phyloP scores from a whole-genome alignment of 2,888 invertebrate genomes.

The Dione vanillae region DNA sequence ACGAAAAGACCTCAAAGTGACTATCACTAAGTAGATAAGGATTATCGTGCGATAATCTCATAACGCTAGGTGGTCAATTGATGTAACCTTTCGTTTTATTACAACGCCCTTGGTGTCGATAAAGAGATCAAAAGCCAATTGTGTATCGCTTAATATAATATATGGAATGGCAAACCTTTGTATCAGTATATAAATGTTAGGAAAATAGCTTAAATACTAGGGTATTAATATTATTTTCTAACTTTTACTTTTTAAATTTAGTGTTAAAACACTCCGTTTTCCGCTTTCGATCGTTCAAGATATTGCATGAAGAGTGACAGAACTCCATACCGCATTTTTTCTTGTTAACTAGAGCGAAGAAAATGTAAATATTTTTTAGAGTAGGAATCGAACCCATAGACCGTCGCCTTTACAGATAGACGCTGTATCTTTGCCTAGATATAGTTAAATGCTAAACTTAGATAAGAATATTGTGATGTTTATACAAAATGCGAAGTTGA shows the following conservation, averaged over 20 bases:
- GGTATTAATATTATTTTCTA: too few relatives aligned
- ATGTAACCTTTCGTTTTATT: constrained; percentile 23
- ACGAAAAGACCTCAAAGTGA: neutral
- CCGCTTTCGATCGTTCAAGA: too few relatives aligned
- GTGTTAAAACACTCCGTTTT: neutral
- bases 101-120: constrained; percentile 19
- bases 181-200: neutral
- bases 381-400: too few relatives aligned
- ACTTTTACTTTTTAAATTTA: too few relatives aligned
- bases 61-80: constrained; percentile 32
- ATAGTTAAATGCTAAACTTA: too few relatives aligned
- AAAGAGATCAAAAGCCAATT: constrained; percentile 21
- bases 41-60: constrained; percentile 17
- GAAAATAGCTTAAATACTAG: neutral
- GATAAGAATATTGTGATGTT: too few relatives aligned
- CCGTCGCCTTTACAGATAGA: too few relatives aligned
- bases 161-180: neutral
- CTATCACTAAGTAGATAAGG: neutral
- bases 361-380: neutral
- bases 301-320: neutral
- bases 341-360: neutral
- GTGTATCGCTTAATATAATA: neutral
- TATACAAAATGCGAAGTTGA: too few relatives aligned
- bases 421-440: too few relatives aligned
- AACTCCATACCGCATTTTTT: neutral